These are phyloP conservation scores for Apoderus coryli DNA, from an alignment of 2,888 invertebrate genomes.

Conservation along the genomic window DNA sequence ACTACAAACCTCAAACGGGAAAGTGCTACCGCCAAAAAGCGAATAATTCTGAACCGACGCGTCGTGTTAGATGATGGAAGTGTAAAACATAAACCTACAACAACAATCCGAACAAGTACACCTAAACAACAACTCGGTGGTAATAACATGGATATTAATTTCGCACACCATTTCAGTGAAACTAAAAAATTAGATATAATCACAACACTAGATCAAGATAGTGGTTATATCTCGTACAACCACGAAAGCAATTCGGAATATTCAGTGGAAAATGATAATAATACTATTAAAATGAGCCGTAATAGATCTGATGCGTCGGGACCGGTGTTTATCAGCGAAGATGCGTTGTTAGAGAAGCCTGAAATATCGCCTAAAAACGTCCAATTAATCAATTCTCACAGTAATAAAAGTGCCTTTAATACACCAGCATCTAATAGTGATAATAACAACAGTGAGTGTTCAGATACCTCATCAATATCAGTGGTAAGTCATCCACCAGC, in stretches of 20 bases:
- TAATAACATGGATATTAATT: too few species aligned
- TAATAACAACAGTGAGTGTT: slow-evolving; percentile 18
- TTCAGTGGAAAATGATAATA: slow-evolving; percentile 14
- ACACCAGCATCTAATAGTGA: slow-evolving; percentile 14
- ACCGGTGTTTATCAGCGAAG: slow-evolving; percentile 27
- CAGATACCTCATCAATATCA: slow-evolving; percentile 19
- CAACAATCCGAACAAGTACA: too few species aligned
- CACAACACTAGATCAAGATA: slow-evolving; percentile 26
- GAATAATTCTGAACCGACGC: too few species aligned
- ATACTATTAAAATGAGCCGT: slow-evolving; percentile 7
- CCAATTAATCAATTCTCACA: too few species aligned
- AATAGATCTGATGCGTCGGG: slow-evolving; percentile 6
- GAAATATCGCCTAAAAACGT: too few species aligned
- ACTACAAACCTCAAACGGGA: too few species aligned
- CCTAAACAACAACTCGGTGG: too few species aligned
- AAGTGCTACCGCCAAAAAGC: too few species aligned
- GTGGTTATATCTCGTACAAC: slow-evolving; percentile 30
- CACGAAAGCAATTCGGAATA: slow-evolving; percentile 27
- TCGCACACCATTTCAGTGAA: too few species aligned
- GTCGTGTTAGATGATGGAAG: too few species aligned
- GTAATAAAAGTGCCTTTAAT: slow-evolving; percentile 10
- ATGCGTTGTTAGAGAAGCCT: slow-evolving; percentile 29
- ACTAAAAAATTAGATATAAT: too few species aligned
- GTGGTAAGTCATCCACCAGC: slow-evolving; percentile 13
- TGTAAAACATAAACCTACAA: too few species aligned